Evolutionary conservation across 2,888 invertebrate genomes (phyloP).

Genomic region (Crocallis elinguaria): DNA sequence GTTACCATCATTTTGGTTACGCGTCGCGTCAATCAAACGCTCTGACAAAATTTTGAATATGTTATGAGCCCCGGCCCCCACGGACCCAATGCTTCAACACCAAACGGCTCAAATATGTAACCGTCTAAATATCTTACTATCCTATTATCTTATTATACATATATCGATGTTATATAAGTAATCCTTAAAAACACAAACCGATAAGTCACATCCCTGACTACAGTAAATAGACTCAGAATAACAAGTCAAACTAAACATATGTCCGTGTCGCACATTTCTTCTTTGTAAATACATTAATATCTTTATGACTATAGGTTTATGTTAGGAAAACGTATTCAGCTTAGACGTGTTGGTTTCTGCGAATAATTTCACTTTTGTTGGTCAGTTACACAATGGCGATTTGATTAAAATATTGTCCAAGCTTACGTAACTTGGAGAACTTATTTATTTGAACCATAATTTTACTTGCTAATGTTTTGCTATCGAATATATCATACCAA

Average conservation of each 20-base stretch:
- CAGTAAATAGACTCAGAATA: not conserved
- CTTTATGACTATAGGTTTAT: constrained; percentile 39
- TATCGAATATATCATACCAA: not conserved
- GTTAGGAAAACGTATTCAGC: constrained; percentile 37
- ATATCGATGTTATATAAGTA: too few relatives aligned
- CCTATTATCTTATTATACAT: too few relatives aligned
- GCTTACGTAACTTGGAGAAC: constrained; percentile 14
- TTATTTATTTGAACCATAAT: not conserved
- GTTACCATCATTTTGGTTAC: too few relatives aligned
- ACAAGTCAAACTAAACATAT: constrained; percentile 4
- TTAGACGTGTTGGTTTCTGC: constrained; percentile 33
- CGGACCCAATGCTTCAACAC: too few relatives aligned
- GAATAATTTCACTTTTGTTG: constrained; percentile 38
- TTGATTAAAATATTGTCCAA: constrained; percentile 23
- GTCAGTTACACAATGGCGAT: constrained; percentile 31
- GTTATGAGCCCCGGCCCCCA: too few relatives aligned
- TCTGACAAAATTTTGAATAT: too few relatives aligned
- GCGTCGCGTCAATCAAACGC: too few relatives aligned
- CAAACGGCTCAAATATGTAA: too few relatives aligned
- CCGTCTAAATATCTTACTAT: too few relatives aligned
- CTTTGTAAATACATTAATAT: constrained; percentile 29
- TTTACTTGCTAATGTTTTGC: not conserved
- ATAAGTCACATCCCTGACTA: too few relatives aligned
- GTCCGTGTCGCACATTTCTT: constrained; percentile 18
- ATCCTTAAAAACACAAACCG: too few relatives aligned